A percentile compares a stretch with the other conserved stretches of the same genome.
phyloP scores from a whole-genome alignment of 2,888 invertebrate genomes.

The Morinoia aosen region DNA sequence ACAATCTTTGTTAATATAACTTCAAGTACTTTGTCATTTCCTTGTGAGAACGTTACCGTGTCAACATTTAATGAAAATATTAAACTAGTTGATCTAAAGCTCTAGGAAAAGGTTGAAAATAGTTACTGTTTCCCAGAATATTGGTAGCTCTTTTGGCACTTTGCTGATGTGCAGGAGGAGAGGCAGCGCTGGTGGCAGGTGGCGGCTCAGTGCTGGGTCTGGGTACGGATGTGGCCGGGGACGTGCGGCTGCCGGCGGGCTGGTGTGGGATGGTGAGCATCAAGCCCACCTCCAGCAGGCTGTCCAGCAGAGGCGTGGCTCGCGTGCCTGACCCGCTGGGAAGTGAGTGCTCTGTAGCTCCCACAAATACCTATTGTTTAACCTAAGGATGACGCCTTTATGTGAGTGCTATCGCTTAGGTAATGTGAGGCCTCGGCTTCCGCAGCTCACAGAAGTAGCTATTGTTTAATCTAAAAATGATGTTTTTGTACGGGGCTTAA shows the following conservation, averaged over 20 bases:
- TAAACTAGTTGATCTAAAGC: too few relatives aligned
- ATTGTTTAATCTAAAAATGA: neutral
- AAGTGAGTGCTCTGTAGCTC: neutral
- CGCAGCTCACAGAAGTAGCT: neutral
- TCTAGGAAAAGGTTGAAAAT: too few relatives aligned
- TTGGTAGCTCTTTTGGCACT: too few relatives aligned
- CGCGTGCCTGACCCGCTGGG: neutral
- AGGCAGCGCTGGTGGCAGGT: neutral
- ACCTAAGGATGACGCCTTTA: neutral
- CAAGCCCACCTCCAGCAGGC: conserved; percentile 1
- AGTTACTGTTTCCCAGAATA: too few relatives aligned
- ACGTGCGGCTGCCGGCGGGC: neutral
- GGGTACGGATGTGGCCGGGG: neutral
- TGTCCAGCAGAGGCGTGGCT: neutral
- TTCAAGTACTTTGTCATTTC: too few relatives aligned
- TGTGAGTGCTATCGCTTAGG: too few relatives aligned
- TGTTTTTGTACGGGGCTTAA: neutral
- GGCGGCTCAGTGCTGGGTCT: neutral
- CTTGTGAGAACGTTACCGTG: too few relatives aligned
- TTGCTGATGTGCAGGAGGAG: neutral
- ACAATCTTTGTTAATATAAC: too few relatives aligned
- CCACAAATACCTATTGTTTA: neutral
- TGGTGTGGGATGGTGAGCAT: neutral
- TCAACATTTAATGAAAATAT: too few relatives aligned
- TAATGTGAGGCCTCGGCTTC: neutral